Evolutionary conservation across 2,797 vertebrate species (phyloP), one percentile per base, ranked within the genome.

Genomic region (Alauda arvensis): DNA sequence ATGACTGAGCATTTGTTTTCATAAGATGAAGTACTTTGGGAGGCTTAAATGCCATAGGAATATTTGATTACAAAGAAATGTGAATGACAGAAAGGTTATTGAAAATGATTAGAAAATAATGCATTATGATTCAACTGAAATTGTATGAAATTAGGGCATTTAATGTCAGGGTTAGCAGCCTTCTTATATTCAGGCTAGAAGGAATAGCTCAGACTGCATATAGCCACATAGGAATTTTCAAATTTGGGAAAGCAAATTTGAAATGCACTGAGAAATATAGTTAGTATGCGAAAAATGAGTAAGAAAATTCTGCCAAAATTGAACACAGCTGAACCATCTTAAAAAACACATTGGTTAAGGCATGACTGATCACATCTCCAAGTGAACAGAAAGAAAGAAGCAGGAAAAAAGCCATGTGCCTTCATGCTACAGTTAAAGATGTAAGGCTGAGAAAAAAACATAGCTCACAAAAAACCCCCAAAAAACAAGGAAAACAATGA

Each of bases 321-420:
- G n/a, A 85, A 63, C 45, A 71, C n/a, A 83, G 33, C 25, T 56
- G 46, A 83, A 52, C 18, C 85, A 37, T 65, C 86, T 89, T 72
- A 18, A 92, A 83, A 92, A 85, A 24, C 51, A 53, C 33, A 48
- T 28, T 77, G n/a, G 7, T 90, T 89, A 90, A 90, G 70, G 72
- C 84, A 83, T 85, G 84, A 86, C 69, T 91, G 90, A 85, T 80
- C 78, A 72, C 59, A 85, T 80, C 65, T 88, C 79, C 57, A 51
- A 91, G 39, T 28, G 77, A 93, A 77, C 45, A 88, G 69, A 92
- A 76, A 85, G 72, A 88, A 86, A 72, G 79, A 80, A 90, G 60
- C 6, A 46, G 55, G 42, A 87, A 89, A 87, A 91, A 88, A 83
- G 6, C 42, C 60, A 78, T 76, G 77, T 37, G 53, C 39, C 46